Percentiles rank a stretch among this genome's conserved stretches.
These are phyloP conservation scores for Leucophenga varia DNA, from an alignment of 1,140 invertebrate genomes.

Conservation along the genomic window DNA sequence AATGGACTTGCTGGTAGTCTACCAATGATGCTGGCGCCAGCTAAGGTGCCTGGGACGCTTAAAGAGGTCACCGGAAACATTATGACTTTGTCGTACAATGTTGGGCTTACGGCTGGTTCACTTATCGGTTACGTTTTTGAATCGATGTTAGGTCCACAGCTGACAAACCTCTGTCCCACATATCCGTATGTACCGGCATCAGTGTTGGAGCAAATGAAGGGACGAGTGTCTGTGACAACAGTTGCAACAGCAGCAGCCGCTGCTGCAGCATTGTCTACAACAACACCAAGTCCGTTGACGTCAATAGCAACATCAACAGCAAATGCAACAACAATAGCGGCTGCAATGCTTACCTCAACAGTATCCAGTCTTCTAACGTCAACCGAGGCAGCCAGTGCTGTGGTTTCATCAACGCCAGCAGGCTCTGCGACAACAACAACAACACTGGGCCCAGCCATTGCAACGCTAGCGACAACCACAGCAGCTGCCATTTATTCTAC, in stretches of 20 bases:
- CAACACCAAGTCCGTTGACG: conserved; percentile 5
- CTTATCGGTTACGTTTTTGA: conserved; percentile 80
- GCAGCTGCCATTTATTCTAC: conserved; percentile 37
- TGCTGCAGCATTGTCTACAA: conserved; percentile 9
- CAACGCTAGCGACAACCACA: conserved; percentile 41
- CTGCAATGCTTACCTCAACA: conserved; percentile 27
- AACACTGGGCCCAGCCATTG: conserved; percentile 25
- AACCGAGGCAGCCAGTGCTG: too few relatives aligned
- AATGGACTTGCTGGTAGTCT: conserved; percentile 87
- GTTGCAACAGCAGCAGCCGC: background rate
- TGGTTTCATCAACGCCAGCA: conserved; percentile 3
- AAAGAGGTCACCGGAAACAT: conserved; percentile 84
- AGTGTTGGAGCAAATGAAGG: conserved; percentile 29
- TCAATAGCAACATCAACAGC: background rate
- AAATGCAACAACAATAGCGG: conserved; percentile 3
- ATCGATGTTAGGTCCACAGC: conserved; percentile 67
- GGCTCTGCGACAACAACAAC: conserved; percentile 15
- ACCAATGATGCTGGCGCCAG: conserved; percentile 87
- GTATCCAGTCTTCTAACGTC: conserved; percentile 4
- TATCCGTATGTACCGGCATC: conserved; percentile 39
- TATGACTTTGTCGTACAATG: conserved; percentile 88
- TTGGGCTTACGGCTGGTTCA: conserved; percentile 80
- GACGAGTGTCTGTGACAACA: conserved; percentile 22
- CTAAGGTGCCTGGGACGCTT: conserved; percentile 74
- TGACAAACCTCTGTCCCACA: conserved; percentile 55